Evolutionary conservation across 2,888 invertebrate genomes (phyloP), one percentile per base, ranked within the genome.

Genomic region (Pristionchus exspectatus): DNA sequence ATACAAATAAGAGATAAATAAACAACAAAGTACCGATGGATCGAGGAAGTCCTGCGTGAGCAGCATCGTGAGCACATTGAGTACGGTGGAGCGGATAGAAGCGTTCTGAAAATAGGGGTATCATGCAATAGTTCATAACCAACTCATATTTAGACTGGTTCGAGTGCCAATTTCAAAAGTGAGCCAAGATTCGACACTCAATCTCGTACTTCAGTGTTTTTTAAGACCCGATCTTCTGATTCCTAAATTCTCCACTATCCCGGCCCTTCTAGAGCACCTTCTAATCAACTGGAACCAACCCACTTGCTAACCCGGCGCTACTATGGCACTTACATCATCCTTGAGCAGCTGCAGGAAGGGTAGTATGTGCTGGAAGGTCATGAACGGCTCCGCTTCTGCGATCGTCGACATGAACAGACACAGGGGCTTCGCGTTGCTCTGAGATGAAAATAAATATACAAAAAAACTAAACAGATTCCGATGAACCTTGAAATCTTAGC

Each of bases 301-400:
- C n/a, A n/a, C n/a, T n/a, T n/a, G n/a, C 5, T 38, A 38, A 38
- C 38, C 38, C 38, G 38, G 38, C 2, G 38, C 38, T 38, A 3
- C 38, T 38, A 38, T 38, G 2, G 38, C 38, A 38, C 90, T 90
- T 30, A 92, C 92, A 56, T 91, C 92, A 81, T 86, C 87, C 10
- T 84, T 50, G 54, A 92, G 85, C 21, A 91, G 88, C 9, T 54
- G 59, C 1, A 90, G 18, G 50, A 92, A 54, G 18, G 89, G 50
- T 2, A 50, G 50, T 2, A 91, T 81, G 30, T 90, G 89, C 24
- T 38, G 56, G 27, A 91, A 38, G 27, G 91, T 18, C 10, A 89
- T 72, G 14, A 90, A 86, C 27, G 92, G 92, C 30, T 90, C 88
- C 27, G 74, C 7, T 44, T 91, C 91, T 10, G 90, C 90, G 66